A percentile compares a stretch with the other conserved stretches of the same genome.
These are phyloP conservation scores for Rhinoptilus africanus DNA, from an alignment of 2,113 vertebrate species.

Conservation along the genomic window DNA sequence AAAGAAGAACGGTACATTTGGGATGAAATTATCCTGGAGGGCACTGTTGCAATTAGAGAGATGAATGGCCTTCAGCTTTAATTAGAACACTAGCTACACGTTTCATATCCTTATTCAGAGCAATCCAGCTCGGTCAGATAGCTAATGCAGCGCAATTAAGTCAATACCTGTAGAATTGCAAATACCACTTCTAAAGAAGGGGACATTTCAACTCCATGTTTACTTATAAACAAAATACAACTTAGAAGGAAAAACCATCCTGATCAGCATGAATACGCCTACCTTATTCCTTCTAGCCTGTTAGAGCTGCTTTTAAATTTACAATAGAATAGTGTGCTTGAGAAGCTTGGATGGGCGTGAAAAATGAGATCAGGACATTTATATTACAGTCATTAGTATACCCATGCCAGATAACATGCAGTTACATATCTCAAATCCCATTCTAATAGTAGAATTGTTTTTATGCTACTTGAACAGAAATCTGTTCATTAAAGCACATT, in stretches of 20 bases:
- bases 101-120: slow-evolving; percentile 81
- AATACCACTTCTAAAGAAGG: slow-evolving; percentile 22
- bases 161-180: slow-evolving; percentile 69
- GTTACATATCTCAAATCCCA: not conserved
- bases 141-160: slow-evolving; percentile 64
- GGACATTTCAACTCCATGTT: slow-evolving; percentile 18
- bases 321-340: not conserved
- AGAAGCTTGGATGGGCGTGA: not conserved
- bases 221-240: slow-evolving; percentile 25
- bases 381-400: not conserved
- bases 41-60: slow-evolving; percentile 91
- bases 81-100: slow-evolving; percentile 88
- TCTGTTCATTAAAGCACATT: not conserved
- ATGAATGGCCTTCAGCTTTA: slow-evolving; percentile 89
- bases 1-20: slow-evolving; percentile 80
- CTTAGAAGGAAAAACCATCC: not conserved
- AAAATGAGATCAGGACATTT: not conserved
- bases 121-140: slow-evolving; percentile 73
- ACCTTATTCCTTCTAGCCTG: not conserved
- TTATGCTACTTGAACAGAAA: not conserved
- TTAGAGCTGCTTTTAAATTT: slow-evolving; percentile 31
- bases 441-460: not conserved
- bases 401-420: not conserved
- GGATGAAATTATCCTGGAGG: slow-evolving; percentile 87
- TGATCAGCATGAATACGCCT: not conserved